Conservation (phyloP, 92 coral and sea anemone genomes). For the Montipora capitata region DNA sequence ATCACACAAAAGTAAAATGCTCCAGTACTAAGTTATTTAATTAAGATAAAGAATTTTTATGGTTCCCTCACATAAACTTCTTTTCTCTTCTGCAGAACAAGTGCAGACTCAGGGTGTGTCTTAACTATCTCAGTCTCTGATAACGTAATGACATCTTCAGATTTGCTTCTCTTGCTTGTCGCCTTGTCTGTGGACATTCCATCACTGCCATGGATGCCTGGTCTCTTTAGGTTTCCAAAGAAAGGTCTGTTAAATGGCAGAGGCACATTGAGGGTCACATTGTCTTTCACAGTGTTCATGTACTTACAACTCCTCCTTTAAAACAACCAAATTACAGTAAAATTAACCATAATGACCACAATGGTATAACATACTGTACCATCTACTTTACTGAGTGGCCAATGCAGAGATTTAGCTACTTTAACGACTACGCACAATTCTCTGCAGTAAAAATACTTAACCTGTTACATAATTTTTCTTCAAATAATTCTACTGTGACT, state of each 20-base stretch:
- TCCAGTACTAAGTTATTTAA: too few species aligned
- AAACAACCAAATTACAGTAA: background rate
- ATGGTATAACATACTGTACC: too few species aligned
- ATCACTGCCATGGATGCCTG: slow-evolving; percentile 3
- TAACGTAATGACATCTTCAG: background rate
- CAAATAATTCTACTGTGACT: too few species aligned
- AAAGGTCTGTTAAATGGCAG: background rate
- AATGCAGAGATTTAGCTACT: too few species aligned
- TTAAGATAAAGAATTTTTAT: too few species aligned
- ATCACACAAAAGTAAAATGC: too few species aligned
- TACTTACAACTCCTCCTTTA: slow-evolving; percentile 38
- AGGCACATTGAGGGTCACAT: background rate
- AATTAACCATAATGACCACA: too few species aligned
- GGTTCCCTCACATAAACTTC: too few species aligned
- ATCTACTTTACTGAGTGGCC: too few species aligned
- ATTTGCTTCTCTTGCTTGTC: slow-evolving; percentile 21
- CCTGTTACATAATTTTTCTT: too few species aligned
- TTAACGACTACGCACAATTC: too few species aligned
- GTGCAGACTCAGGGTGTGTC: background rate
- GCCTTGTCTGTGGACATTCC: background rate
- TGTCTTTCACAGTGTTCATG: background rate
- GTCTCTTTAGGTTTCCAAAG: slow-evolving; percentile 21
- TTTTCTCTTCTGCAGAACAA: slow-evolving; percentile 8
- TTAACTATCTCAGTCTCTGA: background rate
- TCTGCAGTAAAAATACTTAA: too few species aligned